Percentiles rank a stretch among this genome's conserved stretches.
Evolutionary conservation across 2,888 invertebrate genomes (phyloP).

Genomic region (Acholoe squamosa): DNA sequence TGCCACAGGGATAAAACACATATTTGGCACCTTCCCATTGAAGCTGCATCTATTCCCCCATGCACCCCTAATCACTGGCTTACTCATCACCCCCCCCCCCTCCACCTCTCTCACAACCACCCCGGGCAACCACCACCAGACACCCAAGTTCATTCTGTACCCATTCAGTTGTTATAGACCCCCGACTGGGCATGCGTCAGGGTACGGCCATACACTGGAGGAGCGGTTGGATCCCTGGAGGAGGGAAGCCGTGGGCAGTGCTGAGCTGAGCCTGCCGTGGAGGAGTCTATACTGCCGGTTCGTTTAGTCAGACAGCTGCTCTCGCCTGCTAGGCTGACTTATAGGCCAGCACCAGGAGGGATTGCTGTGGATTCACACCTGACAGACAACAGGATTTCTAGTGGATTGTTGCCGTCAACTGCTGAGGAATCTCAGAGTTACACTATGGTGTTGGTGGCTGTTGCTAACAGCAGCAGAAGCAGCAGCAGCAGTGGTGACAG

Average conservation of each 20-base stretch:
- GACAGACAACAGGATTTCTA: neutral
- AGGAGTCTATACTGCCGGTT: neutral
- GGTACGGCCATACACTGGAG: neutral
- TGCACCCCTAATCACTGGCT: neutral
- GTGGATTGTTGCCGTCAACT: neutral
- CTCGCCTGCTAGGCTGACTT: neutral
- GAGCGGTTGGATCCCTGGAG: neutral
- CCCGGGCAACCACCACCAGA: neutral
- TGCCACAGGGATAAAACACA: no score
- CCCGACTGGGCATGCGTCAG: neutral
- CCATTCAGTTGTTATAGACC: neutral
- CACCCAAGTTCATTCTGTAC: neutral
- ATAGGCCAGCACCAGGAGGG: neutral
- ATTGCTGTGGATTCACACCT: neutral
- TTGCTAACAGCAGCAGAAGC: neutral
- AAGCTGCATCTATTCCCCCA: neutral
- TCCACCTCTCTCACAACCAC: neutral
- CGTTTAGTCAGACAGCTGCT: neutral
- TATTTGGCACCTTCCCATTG: no score
- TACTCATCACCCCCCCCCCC: neutral
- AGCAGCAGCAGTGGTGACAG: neutral
- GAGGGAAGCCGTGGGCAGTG: conserved; percentile 6
- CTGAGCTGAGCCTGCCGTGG: neutral
- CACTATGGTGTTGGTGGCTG: neutral
- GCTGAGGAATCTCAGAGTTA: neutral